Base-by-base conservation (phyloP, 2,113 vertebrate species). In the Pelecanus crispus region DNA sequence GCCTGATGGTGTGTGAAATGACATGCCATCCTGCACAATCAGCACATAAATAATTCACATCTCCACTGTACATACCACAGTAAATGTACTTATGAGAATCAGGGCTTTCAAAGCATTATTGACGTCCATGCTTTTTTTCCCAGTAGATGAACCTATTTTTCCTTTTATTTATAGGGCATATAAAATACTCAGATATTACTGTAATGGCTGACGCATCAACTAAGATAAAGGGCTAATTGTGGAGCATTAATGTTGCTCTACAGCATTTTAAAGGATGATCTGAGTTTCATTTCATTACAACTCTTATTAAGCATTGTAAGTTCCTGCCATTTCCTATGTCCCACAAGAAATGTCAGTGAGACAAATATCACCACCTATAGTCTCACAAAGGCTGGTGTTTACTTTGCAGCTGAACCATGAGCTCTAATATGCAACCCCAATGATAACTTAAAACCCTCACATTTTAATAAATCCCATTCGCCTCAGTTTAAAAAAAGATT, bases 1-100 rank as follows among this genome's bases (percentile, higher is more conserved):
- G 72, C 75, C 63, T 92, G 92, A 88, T 81, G 63, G 22, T 83
- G 80, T 96, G 85, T 82, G 85, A 96, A 96, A 96, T 86, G 71
- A 73, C 58, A 62, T 80, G 44, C 71, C 53, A 80, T 67, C 58
- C 70, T 86, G 49, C 42, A 88, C 53, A 29, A 90, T 85, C 53
- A 80, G 32, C 45, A 62, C 40, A 88, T 88, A 96, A 96, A 95
- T 93, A 95, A 92, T 93, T 94, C 62, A 90, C 58, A 58, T 88
- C 38, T 24, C 29, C 24, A 15, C 58, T 58, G 17, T 42, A 49
- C 31, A 26, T 72, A 73, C 34, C 25, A 75, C 21, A 63, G 21
- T 85, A 80, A 72, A 78, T 32, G 19, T 68, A 34, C 36, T 88
- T 88, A 59, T 8, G 94, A 82, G 47, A 75, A 65, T 66, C 12